A percentile compares a stretch with the other conserved stretches of the same genome.
Evolutionary conservation across 2,797 vertebrate species (phyloP).

Genomic region (Scyliorhinus canicula): DNA sequence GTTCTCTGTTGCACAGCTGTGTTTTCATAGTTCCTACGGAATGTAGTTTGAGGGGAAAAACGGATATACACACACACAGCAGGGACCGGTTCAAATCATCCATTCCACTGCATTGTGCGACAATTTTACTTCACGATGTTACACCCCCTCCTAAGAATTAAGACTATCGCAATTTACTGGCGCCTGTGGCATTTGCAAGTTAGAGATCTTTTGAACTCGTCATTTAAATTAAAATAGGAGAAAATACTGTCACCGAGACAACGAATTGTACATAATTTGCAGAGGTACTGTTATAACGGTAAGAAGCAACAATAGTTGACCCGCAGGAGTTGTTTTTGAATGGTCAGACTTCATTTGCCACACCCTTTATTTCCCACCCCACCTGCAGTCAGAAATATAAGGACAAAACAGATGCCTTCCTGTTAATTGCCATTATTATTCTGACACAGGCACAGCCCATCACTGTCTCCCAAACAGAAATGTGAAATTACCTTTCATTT

Average conservation of each 20-base stretch:
- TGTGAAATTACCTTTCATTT: slow-evolving; percentile 6
- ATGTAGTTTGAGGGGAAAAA: background rate
- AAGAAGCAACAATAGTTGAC: background rate
- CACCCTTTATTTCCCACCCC: slow-evolving; percentile 13
- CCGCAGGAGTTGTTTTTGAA: slow-evolving; percentile 5
- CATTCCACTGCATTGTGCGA: slow-evolving; percentile 17
- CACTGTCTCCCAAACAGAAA: background rate
- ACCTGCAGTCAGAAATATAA: background rate
- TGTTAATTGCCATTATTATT: background rate
- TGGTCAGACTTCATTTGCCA: slow-evolving; percentile 19
- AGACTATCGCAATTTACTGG: background rate
- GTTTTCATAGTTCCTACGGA: slow-evolving; percentile 14
- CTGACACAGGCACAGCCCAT: background rate
- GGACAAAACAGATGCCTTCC: background rate
- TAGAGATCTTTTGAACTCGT: background rate
- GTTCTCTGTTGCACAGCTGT: background rate
- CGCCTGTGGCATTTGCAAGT: background rate
- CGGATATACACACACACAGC: no score
- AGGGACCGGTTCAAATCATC: background rate
- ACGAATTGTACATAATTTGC: background rate
- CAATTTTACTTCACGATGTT: background rate
- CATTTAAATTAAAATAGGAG: background rate
- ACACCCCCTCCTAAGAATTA: background rate
- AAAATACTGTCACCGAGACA: background rate
- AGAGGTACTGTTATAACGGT: background rate